Evolutionary conservation across 1,140 invertebrate genomes (phyloP).

Genomic region (Trachymyrmex cornetzi): DNA sequence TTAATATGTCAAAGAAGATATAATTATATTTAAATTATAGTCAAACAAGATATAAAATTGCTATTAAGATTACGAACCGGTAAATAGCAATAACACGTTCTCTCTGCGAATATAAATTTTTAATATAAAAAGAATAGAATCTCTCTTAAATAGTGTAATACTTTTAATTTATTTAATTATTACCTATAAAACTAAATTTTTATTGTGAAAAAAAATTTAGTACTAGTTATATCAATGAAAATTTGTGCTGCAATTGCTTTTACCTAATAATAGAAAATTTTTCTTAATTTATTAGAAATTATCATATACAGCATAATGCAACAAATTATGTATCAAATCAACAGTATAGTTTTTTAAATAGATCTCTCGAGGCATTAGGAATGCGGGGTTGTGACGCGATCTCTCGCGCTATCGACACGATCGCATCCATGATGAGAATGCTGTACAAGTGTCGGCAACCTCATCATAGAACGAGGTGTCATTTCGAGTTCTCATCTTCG

Average conservation of each 20-base stretch:
- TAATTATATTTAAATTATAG: background rate
- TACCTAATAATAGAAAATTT: background rate
- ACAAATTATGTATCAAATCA: background rate
- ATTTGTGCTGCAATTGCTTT: background rate
- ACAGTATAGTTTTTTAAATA: background rate
- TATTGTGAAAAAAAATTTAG: background rate
- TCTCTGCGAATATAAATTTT: background rate
- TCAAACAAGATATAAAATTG: no score
- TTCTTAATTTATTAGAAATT: background rate
- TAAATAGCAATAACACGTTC: background rate
- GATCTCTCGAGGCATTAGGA: background rate
- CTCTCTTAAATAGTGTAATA: background rate
- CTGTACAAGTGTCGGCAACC: conserved; percentile 30
- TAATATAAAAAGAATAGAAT: background rate
- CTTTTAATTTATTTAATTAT: background rate
- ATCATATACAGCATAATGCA: background rate
- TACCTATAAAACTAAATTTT: background rate
- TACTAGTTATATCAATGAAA: background rate
- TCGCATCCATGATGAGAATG: conserved; percentile 19
- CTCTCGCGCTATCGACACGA: conserved; percentile 7
- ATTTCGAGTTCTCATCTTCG: conserved; percentile 64
- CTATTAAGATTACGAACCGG: background rate
- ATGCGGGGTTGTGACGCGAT: background rate
- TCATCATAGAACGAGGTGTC: conserved; percentile 72
- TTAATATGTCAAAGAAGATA: conserved; percentile 1